Percentiles rank a stretch among this genome's conserved stretches.
phyloP scores from a whole-genome alignment of 2,113 vertebrate species.

The Pedionomus torquatus region DNA sequence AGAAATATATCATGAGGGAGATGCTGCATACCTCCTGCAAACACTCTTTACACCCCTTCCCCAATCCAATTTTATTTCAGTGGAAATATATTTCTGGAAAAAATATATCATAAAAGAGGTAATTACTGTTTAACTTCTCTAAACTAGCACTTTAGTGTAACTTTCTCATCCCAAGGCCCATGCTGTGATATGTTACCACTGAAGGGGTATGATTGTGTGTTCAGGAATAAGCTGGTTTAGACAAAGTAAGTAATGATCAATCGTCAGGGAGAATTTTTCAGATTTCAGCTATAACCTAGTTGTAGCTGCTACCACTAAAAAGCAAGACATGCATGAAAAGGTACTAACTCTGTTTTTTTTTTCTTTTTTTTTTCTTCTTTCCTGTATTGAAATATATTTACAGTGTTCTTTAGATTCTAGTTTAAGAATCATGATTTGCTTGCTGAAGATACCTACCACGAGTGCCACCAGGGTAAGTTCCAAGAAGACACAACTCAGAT shows the following conservation, averaged over 20 bases:
- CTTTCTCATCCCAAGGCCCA: neutral
- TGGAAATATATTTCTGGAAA: neutral
- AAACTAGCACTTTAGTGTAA: neutral
- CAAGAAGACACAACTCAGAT: neutral
- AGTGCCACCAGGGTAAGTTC: constrained; percentile 92
- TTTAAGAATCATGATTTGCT: constrained; percentile 96
- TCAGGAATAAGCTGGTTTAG: neutral
- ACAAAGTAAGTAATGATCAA: neutral
- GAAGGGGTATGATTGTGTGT: neutral
- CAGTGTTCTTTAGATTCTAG: constrained; percentile 97
- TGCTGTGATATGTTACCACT: neutral
- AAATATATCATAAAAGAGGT: neutral
- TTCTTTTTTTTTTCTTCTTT: neutral
- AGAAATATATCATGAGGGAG: neutral
- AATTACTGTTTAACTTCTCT: neutral
- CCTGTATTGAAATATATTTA: neutral
- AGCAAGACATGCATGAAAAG: neutral
- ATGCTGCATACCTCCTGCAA: neutral
- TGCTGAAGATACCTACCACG: constrained; percentile 94
- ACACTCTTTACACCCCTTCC: neutral
- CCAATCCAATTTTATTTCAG: neutral
- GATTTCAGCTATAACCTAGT: neutral
- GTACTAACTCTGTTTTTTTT: neutral
- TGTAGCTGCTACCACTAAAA: neutral
- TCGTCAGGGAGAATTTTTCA: neutral